Evolutionary conservation across 1,140 invertebrate genomes (phyloP).

Genomic region (Dendrolimus punctatus): DNA sequence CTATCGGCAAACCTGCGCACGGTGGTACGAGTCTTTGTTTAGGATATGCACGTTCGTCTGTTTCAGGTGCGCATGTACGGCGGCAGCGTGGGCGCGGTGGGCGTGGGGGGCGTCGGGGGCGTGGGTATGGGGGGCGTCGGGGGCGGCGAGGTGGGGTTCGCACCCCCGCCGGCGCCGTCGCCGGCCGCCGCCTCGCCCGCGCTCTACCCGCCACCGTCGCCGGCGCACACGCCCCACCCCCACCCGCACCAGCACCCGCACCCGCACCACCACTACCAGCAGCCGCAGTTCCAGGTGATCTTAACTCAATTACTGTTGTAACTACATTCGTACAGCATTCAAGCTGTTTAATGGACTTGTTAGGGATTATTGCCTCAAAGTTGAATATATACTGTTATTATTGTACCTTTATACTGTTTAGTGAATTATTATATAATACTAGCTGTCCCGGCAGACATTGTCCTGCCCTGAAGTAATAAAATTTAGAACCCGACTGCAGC

Average conservation of each 20-base stretch:
- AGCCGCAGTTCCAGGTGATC: conserved; percentile 49
- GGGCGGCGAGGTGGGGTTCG: conserved; percentile 24
- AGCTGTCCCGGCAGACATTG: too few relatives aligned
- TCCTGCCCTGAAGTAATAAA: too few relatives aligned
- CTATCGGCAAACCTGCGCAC: too few relatives aligned
- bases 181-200: conserved; percentile 49
- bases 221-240: conserved; percentile 55
- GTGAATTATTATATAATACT: too few relatives aligned
- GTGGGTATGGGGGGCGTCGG: conserved; percentile 19
- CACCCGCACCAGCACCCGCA: conserved; percentile 48
- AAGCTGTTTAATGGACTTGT: too few relatives aligned
- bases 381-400: too few relatives aligned
- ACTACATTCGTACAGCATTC: neutral
- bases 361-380: too few relatives aligned
- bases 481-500: too few relatives aligned
- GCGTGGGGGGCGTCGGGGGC: conserved; percentile 24
- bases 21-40: neutral
- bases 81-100: conserved; percentile 27
- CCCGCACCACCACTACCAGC: conserved; percentile 55
- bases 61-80: conserved; percentile 59
- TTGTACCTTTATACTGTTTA: too few relatives aligned
- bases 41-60: neutral
- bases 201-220: conserved; percentile 59
- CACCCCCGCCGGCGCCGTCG: conserved; percentile 49
- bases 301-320: neutral